Percentiles rank a stretch among this genome's conserved stretches.
Conservation (phyloP, 2,113 vertebrate genomes). For the Pitta sordida region DNA sequence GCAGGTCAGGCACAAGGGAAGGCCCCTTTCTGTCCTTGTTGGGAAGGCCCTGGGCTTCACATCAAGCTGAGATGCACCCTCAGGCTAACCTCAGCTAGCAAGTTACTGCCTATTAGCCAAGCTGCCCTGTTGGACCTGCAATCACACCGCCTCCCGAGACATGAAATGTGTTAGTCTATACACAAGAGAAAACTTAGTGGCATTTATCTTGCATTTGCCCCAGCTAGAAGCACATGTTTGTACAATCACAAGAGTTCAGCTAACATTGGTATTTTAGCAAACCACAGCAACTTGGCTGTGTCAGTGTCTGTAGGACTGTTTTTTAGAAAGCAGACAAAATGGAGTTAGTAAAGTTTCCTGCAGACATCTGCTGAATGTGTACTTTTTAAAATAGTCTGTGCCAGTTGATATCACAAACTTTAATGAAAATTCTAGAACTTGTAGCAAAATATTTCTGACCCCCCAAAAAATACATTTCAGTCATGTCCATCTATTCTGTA, state of each 20-base stretch:
- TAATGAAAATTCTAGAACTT: constrained; percentile 1
- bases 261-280: constrained; percentile 37
- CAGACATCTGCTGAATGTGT: neutral
- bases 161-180: neutral
- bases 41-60: neutral
- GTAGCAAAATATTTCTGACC: neutral
- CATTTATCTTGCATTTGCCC: constrained; percentile 8
- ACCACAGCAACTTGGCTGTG: constrained; percentile 29
- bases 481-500: neutral
- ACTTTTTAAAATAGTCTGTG: neutral
- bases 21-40: neutral
- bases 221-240: neutral
- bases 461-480: neutral
- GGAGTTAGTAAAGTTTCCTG: neutral
- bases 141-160: neutral
- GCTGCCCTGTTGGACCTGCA: neutral
- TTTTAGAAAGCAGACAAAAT: constrained; percentile 42
- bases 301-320: neutral
- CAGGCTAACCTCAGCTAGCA: neutral
- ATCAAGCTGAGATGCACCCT: neutral
- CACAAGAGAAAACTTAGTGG: neutral
- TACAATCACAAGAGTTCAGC: constrained; percentile 6
- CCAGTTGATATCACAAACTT: neutral
- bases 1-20: neutral
- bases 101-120: neutral